Evolutionary conservation across 2,797 vertebrate genomes (phyloP).

Genomic region (Cheirogaleus major): DNA sequence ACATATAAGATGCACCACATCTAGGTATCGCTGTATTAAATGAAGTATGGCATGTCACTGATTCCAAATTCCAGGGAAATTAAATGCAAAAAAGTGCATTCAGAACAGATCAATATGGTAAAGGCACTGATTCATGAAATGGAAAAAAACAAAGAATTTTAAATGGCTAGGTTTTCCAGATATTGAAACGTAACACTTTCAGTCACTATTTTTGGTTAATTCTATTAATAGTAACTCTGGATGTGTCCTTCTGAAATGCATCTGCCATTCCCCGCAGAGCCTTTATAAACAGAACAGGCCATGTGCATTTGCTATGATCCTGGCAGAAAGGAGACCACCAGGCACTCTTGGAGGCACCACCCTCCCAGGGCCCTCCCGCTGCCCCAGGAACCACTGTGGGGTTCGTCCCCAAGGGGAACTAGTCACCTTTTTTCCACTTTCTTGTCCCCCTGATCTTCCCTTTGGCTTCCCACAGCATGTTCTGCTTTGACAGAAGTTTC

Average conservation of each 20-base stretch:
- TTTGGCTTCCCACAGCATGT: neutral
- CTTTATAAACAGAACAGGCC: neutral
- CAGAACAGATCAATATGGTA: neutral
- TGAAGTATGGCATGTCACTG: neutral
- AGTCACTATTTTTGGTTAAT: neutral
- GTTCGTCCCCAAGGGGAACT: neutral
- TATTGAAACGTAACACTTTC: neutral
- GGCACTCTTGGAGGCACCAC: neutral
- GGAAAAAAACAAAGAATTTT: neutral
- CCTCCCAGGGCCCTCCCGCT: no score
- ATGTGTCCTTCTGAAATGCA: neutral
- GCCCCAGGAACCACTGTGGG: no score
- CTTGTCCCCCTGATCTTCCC: neutral
- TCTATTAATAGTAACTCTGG: neutral
- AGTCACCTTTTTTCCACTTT: no score
- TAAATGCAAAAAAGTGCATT: neutral
- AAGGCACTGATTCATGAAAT: neutral
- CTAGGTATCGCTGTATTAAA: neutral
- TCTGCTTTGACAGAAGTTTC: neutral
- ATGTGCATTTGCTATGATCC: neutral
- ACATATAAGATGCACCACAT: neutral
- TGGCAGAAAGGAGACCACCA: neutral
- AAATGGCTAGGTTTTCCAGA: neutral
- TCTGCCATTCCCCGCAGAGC: neutral
- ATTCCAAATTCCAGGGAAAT: neutral